phyloP scores from a whole-genome alignment of 2,888 invertebrate species.

The Endomychus coccineus region DNA sequence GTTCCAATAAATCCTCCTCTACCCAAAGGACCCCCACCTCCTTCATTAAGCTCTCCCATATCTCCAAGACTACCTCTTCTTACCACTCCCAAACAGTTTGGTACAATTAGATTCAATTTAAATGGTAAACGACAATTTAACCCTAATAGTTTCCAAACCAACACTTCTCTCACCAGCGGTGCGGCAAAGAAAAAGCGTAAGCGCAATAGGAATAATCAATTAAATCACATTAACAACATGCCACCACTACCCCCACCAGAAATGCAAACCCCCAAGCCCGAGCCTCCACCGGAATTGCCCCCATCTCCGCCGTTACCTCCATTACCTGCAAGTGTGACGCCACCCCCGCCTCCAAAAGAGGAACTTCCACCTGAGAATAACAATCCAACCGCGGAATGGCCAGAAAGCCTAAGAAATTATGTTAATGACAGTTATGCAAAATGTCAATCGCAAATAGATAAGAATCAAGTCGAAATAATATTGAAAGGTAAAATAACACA shows the following conservation, averaged over 20 bases:
- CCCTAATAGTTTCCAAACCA: slow-evolving; percentile 37
- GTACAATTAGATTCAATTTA: slow-evolving; percentile 50
- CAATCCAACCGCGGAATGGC: slow-evolving; percentile 65
- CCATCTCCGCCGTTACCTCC: slow-evolving; percentile 48
- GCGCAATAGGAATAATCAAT: slow-evolving; percentile 55
- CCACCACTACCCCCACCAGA: slow-evolving; percentile 49
- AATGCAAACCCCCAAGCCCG: slow-evolving; percentile 43
- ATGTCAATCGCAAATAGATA: slow-evolving; percentile 80
- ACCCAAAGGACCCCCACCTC: slow-evolving; percentile 52
- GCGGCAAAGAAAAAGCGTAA: slow-evolving; percentile 70
- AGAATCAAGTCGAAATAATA: slow-evolving; percentile 90
- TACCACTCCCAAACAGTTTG: slow-evolving; percentile 42
- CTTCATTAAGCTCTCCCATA: slow-evolving; percentile 20
- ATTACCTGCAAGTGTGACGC: slow-evolving; percentile 20
- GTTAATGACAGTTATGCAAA: slow-evolving; percentile 89
- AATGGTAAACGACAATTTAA: slow-evolving; percentile 35
- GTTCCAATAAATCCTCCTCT: slow-evolving; percentile 46
- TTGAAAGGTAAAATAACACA: slow-evolving; percentile 90
- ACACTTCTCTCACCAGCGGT: slow-evolving; percentile 44
- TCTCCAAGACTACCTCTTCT: slow-evolving; percentile 37
- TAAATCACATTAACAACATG: slow-evolving; percentile 37
- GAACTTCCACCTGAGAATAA: slow-evolving; percentile 26
- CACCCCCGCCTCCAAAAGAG: slow-evolving; percentile 15
- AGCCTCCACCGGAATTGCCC: slow-evolving; percentile 52
- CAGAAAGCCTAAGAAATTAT: slow-evolving; percentile 74